Conservation (phyloP, 2,888 invertebrate genomes). For the Eilema sororculum region DNA sequence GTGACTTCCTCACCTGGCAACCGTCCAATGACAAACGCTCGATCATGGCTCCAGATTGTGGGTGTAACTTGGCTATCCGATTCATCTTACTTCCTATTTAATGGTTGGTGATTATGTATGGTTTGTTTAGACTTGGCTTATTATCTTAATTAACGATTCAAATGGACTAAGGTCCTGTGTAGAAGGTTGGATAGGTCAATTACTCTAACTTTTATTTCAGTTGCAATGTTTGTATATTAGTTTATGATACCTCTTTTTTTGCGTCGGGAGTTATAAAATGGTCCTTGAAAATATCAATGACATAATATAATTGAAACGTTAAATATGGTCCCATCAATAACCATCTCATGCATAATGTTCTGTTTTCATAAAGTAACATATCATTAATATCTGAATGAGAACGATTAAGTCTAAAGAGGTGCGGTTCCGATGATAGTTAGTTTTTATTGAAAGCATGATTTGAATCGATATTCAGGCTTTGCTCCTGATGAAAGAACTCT, state of each 20-base stretch:
- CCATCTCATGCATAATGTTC: too few relatives aligned
- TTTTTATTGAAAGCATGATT: not conserved
- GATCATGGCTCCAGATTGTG: conserved; percentile 20
- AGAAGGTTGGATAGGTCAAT: not conserved
- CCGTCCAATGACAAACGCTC: conserved; percentile 25
- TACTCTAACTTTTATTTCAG: too few relatives aligned
- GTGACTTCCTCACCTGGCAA: conserved; percentile 46
- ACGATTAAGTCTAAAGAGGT: not conserved
- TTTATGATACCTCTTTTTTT: too few relatives aligned
- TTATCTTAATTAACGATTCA: not conserved
- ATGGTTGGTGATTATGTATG: conserved; percentile 14
- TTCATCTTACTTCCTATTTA: conserved; percentile 16
- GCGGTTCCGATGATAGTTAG: not conserved
- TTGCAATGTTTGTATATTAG: too few relatives aligned
- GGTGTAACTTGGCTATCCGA: conserved; percentile 22
- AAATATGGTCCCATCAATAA: too few relatives aligned
- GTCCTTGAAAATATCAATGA: too few relatives aligned
- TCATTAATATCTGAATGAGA: too few relatives aligned
- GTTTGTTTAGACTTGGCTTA: not conserved
- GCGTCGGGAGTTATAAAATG: too few relatives aligned
- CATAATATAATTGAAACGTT: too few relatives aligned
- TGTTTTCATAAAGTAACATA: too few relatives aligned
- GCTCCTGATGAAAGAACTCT: not conserved
- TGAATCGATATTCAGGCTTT: not conserved
- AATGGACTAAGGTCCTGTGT: not conserved